Conservation (phyloP, 2,888 invertebrate species). For the Hypsopygia costalis region DNA sequence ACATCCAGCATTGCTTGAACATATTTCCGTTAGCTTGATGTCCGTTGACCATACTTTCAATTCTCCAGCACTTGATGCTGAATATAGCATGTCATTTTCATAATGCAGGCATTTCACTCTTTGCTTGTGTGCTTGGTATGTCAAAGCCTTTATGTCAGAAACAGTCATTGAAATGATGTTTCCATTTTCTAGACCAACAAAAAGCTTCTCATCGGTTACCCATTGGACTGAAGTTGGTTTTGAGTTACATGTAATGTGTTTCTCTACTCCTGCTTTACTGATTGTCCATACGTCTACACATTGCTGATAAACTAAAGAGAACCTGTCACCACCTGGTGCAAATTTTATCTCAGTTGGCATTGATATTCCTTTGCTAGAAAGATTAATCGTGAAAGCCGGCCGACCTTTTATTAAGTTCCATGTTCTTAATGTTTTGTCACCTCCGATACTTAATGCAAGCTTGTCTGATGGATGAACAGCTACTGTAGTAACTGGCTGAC, state of each 20-base stretch:
- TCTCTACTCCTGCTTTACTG: constrained; percentile 86
- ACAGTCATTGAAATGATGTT: constrained; percentile 81
- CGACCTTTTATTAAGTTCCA: constrained; percentile 97
- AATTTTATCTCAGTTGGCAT: constrained; percentile 81
- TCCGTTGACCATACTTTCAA: constrained; percentile 85
- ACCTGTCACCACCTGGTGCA: constrained; percentile 88
- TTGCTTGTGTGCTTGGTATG: constrained; percentile 79
- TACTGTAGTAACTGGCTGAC: constrained; percentile 85
- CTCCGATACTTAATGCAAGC: constrained; percentile 91
- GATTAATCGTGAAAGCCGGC: constrained; percentile 93
- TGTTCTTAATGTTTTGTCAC: constrained; percentile 90
- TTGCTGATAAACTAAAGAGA: constrained; percentile 86
- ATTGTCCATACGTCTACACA: constrained; percentile 90
- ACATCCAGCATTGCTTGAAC: constrained; percentile 83
- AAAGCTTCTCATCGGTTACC: constrained; percentile 81
- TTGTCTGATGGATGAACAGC: constrained; percentile 95
- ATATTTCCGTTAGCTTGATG: constrained; percentile 71
- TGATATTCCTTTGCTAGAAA: constrained; percentile 83
- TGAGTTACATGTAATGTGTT: constrained; percentile 83
- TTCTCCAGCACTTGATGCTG: constrained; percentile 89
- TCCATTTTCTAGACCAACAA: constrained; percentile 89
- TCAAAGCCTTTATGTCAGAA: constrained; percentile 64
- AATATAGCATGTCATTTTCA: constrained; percentile 80
- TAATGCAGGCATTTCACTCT: constrained; percentile 85
- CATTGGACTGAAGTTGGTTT: constrained; percentile 87